These are phyloP conservation scores for Delphinapterus leucas DNA, from an alignment of 2,113 vertebrate genomes.

Conservation along the genomic window DNA sequence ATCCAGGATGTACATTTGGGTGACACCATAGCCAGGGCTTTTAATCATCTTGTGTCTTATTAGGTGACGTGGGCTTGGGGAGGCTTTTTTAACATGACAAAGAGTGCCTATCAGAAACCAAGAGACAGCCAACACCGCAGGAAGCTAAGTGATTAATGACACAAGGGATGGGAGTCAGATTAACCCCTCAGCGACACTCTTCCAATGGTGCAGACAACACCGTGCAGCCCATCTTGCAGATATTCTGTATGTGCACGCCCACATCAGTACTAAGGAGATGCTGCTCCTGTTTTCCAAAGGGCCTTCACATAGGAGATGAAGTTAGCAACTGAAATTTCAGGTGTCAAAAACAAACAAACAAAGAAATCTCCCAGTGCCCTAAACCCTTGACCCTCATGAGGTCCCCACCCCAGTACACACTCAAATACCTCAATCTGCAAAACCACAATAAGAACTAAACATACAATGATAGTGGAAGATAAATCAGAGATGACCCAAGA, in stretches of 20 bases:
- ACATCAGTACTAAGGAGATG: rapidly evolving
- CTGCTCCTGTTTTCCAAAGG: background rate
- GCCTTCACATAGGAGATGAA: background rate
- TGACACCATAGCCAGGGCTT: background rate
- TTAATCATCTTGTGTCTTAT: background rate
- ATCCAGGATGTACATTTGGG: background rate
- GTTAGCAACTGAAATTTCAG: background rate
- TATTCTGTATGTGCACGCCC: no score
- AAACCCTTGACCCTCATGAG: background rate
- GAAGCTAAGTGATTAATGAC: constrained; percentile 60
- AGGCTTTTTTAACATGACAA: background rate
- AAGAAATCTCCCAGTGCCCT: background rate
- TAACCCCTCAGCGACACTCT: constrained; percentile 62
- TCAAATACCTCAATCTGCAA: background rate
- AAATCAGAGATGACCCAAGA: background rate
- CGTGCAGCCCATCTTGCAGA: rapidly evolving
- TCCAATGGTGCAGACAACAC: background rate
- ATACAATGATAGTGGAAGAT: rapidly evolving
- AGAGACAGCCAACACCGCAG: background rate
- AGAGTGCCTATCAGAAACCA: background rate
- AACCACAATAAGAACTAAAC: background rate
- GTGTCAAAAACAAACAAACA: background rate
- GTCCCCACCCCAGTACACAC: background rate
- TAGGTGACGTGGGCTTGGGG: background rate
- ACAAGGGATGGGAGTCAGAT: constrained; percentile 16